Conservation (phyloP, 1,140 invertebrate genomes). For the Camponotus vicinus region DNA sequence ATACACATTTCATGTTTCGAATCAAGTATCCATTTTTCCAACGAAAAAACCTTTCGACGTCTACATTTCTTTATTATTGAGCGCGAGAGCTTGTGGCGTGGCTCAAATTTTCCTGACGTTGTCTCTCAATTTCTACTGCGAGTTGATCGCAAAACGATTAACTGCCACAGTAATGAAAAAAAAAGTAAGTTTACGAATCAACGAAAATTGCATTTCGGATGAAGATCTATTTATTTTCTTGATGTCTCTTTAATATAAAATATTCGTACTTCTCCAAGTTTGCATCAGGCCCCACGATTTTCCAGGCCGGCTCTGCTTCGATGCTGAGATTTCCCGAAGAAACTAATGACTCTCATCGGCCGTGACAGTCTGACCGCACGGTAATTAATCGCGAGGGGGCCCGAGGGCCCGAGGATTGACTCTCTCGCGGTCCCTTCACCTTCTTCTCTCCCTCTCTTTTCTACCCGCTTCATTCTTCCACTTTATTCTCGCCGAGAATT, state of each 20-base stretch:
- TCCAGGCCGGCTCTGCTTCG: constrained; percentile 23
- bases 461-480: constrained; percentile 51
- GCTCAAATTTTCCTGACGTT: neutral
- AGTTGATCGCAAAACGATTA: neutral
- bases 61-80: neutral
- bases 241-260: no score
- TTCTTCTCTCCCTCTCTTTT: constrained; percentile 51
- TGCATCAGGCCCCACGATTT: constrained; percentile 47
- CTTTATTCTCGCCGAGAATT: constrained; percentile 58
- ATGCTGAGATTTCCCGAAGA: constrained; percentile 66
- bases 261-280: neutral
- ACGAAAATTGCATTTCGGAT: neutral
- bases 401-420: constrained; percentile 67
- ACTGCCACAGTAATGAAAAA: neutral
- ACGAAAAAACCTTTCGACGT: neutral
- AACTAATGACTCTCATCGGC: constrained; percentile 77
- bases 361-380: constrained; percentile 63
- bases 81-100: neutral
- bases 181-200: neutral
- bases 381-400: constrained; percentile 78
- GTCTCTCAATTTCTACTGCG: neutral
- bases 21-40: neutral
- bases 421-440: constrained; percentile 50
- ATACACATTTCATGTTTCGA: neutral
- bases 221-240: neutral